Conservation (phyloP, 2,113 vertebrate species). For the Emydura subglobosa region DNA sequence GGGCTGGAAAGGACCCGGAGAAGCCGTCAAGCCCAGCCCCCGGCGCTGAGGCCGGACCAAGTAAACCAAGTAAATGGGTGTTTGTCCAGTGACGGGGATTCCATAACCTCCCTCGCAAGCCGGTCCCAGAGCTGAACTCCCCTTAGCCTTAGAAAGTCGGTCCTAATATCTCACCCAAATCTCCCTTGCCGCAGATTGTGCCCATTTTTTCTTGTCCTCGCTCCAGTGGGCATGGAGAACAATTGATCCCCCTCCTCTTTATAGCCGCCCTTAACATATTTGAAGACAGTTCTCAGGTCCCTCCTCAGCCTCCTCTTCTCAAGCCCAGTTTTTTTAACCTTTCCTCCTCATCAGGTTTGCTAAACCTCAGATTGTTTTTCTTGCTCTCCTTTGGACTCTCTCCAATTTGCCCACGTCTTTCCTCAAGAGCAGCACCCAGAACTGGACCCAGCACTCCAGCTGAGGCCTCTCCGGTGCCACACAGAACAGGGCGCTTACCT, state of each 20-base stretch:
- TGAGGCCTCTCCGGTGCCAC: background rate
- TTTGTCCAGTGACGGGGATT: background rate
- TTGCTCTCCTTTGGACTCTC: background rate
- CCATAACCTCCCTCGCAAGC: background rate
- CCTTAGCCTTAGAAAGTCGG: background rate
- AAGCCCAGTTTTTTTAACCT: background rate
- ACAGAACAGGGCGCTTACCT: background rate
- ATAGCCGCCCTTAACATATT: background rate
- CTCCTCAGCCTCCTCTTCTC: background rate
- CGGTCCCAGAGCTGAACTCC: background rate
- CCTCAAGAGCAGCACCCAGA: rapidly evolving
- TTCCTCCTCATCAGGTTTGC: background rate
- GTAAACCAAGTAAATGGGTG: background rate
- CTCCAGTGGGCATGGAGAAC: background rate
- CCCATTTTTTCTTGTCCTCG: background rate
- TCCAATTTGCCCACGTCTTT: background rate
- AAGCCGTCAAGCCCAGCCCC: background rate
- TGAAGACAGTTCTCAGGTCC: background rate
- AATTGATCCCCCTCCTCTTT: background rate
- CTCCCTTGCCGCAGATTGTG: background rate
- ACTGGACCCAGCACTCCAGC: background rate
- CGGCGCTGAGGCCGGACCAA: background rate
- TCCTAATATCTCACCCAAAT: background rate
- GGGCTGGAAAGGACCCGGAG: background rate
- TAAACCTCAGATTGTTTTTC: background rate